Evolutionary conservation across 2,113 vertebrate genomes (phyloP).

Genomic region (Spea multiplicata): DNA sequence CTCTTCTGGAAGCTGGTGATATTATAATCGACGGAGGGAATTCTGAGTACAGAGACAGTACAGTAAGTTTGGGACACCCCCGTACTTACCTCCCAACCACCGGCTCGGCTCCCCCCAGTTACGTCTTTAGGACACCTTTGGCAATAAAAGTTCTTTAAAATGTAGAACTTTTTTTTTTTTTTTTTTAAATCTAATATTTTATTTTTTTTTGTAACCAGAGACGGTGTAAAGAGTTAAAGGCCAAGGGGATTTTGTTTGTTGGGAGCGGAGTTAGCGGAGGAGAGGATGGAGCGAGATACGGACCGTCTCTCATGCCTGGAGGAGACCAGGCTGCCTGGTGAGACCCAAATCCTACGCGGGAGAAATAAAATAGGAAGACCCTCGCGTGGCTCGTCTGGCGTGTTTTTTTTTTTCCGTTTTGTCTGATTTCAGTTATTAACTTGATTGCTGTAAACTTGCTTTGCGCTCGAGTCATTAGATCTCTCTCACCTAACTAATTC

Average conservation of each 20-base stretch:
- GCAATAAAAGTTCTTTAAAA: too few relatives aligned
- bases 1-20: conserved; percentile 81
- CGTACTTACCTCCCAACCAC: too few relatives aligned
- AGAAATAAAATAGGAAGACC: not conserved
- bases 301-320: conserved; percentile 95
- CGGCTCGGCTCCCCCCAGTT: too few relatives aligned
- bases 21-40: conserved; percentile 97
- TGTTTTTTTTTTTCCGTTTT: too few relatives aligned
- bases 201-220: conserved; percentile 70
- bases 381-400: too few relatives aligned
- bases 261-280: conserved; percentile 96
- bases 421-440: too few relatives aligned
- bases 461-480: too few relatives aligned
- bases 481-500: too few relatives aligned
- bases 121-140: too few relatives aligned
- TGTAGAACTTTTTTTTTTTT: too few relatives aligned
- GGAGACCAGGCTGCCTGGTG: conserved; percentile 93
- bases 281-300: conserved; percentile 91
- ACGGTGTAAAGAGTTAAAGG: conserved; percentile 81
- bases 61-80: conserved; percentile 64
- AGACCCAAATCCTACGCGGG: not conserved
- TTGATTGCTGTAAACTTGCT: too few relatives aligned
- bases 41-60: conserved; percentile 93
- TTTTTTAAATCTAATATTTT: too few relatives aligned
- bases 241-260: conserved; percentile 88